Base-by-base conservation (phyloP, 2,797 vertebrate genomes). In the Manis pentadactyla region DNA sequence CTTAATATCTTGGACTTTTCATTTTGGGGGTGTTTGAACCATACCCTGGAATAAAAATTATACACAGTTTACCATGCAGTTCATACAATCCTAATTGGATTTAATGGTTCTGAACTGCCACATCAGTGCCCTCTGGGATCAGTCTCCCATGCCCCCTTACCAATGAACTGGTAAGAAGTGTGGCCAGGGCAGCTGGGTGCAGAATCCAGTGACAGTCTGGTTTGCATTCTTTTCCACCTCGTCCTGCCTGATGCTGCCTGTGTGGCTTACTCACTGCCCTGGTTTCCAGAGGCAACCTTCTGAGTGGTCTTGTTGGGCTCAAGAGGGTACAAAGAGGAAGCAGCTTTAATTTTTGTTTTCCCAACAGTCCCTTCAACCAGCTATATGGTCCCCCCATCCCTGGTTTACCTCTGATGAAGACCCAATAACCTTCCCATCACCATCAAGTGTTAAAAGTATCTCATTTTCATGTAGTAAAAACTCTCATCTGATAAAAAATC, bases 21-120 rank as follows among this genome's bases (percentile, higher is more conserved):
- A 51, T 87, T 78, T 92, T 55, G 74, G 73, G 73, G 74, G 25
- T 42, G n/a, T 96, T 88, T 83, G 77, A 77, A 17, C 27, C 39
- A 46, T 81, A 23, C 6, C 31, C 55, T 73, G 57, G 74, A 83
- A 83, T 94, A 89, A 86, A 95, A 89, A 59, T 93, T 39, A 82
- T 31, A 81, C 42, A 29, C 25, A 66, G 49, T 31, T 85, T 42
- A 34, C 77, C 82, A 4, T n/a, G 75, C 42, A 46, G n/a, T 42
- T 82, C 90, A n/a, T 66, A 64, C 63, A 63, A 8, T 83, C 34
- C n/a, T 68, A 42, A 85, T 81, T 66, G 37, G 5, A 25, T 23
- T 55, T 61, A 61, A 23, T 42, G 10, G 37, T 23, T 90, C 71
- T 63, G 31, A 73, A 83, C 61, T 15, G 1, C 69, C 81, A 39